phyloP scores from a whole-genome alignment of 2,797 vertebrate species.

The Enteromius fasciolatus region DNA sequence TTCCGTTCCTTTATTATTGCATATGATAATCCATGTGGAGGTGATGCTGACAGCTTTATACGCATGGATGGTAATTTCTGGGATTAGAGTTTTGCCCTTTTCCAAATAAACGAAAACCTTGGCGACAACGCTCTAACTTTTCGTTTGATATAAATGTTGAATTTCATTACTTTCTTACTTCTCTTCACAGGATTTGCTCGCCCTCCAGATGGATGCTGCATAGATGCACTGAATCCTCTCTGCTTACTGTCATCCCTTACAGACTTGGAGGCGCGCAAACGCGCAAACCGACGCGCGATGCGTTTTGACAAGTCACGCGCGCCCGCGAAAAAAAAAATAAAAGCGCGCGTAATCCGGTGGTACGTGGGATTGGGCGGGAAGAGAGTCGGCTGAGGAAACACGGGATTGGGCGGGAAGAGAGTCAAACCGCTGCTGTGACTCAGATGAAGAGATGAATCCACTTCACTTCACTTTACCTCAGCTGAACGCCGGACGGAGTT shows the following conservation, averaged over 20 bases:
- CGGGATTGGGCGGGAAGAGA: slow-evolving; percentile 75
- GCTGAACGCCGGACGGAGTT: slow-evolving; percentile 10
- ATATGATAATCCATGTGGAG: slow-evolving; percentile 19
- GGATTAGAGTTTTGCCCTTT: slow-evolving; percentile 5
- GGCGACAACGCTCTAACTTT: background rate
- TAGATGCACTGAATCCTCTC: background rate
- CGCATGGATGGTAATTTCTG: slow-evolving; percentile 28
- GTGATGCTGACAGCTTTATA: slow-evolving; percentile 21
- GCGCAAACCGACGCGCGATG: slow-evolving; percentile 65
- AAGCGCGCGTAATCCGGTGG: slow-evolving; percentile 68
- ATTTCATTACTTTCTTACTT: slow-evolving; percentile 12
- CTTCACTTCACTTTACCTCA: slow-evolving; percentile 43
- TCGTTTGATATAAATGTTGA: background rate
- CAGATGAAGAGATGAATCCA: slow-evolving; percentile 54
- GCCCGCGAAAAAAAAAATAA: slow-evolving; percentile 49
- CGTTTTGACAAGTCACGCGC: slow-evolving; percentile 68
- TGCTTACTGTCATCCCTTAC: slow-evolving; percentile 19
- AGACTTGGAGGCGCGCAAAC: background rate
- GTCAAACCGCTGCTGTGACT: slow-evolving; percentile 75
- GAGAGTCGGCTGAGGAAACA: slow-evolving; percentile 66
- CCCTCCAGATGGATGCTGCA: slow-evolving; percentile 22
- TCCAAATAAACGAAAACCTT: slow-evolving; percentile 8
- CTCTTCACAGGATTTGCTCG: slow-evolving; percentile 4
- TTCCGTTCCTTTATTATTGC: slow-evolving; percentile 3
- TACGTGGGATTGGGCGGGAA: slow-evolving; percentile 73